phyloP scores from a whole-genome alignment of 2,113 vertebrate species.

The Ictalurus punctatus region DNA sequence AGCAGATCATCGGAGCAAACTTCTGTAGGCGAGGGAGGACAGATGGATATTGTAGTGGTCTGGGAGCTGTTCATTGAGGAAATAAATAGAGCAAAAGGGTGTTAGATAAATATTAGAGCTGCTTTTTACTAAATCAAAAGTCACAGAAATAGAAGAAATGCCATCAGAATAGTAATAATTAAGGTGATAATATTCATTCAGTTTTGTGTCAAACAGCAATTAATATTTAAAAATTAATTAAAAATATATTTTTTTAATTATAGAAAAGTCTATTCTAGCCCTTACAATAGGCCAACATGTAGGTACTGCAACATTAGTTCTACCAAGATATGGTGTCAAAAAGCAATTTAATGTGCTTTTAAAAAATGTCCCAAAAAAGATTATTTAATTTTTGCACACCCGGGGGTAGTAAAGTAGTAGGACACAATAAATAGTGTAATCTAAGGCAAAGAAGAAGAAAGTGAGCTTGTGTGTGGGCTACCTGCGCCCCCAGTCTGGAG shows the following conservation, averaged over 20 bases:
- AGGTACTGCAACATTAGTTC: not conserved
- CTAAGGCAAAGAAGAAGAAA: not conserved
- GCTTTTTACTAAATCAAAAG: not conserved
- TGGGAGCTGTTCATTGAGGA: conserved; percentile 73
- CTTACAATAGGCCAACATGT: not conserved
- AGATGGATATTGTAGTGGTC: conserved; percentile 72
- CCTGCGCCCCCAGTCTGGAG: conserved; percentile 81
- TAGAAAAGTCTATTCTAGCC: not conserved
- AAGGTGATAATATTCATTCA: not conserved
- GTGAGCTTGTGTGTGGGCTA: conserved; percentile 55
- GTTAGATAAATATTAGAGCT: not conserved
- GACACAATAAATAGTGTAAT: not conserved
- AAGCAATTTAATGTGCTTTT: not conserved
- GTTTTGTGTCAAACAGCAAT: not conserved
- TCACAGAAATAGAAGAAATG: not conserved
- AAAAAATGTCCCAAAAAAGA: not conserved
- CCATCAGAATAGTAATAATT: not conserved
- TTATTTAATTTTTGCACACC: not conserved
- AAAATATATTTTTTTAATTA: not conserved
- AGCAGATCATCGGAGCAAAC: conserved; percentile 75
- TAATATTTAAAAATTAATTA: no score
- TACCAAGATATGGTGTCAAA: not conserved
- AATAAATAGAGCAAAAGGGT: not conserved
- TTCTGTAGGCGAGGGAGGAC: conserved; percentile 78
- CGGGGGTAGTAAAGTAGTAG: no score